Evolutionary conservation across 2,888 invertebrate species (phyloP), one percentile per base, ranked within the genome.

Genomic region (Mesorhabditis belari): DNA sequence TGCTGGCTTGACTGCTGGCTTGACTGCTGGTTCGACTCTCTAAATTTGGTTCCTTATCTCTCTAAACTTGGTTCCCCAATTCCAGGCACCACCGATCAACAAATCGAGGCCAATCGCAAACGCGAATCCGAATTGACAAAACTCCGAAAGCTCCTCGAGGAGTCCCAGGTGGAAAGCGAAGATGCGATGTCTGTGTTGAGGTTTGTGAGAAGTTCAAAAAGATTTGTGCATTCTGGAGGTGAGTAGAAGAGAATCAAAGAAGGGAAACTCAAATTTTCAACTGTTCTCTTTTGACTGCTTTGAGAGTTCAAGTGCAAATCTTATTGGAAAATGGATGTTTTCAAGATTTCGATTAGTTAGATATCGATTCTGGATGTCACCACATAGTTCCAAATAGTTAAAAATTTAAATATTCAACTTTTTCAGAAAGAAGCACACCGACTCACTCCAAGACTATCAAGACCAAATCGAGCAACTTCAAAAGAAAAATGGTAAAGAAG

Each of bases 61-160:
- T n/a, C n/a, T n/a, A n/a, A n/a, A n/a, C n/a, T n/a, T n/a, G n/a
- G n/a, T n/a, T n/a, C n/a, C n/a, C n/a, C 23, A 29, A 51, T 49
- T 23, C 52, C 12, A n/a, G 19, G 2, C 21, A 5, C 26, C 4
- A 19, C n/a, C 44, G 12, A 2, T 58, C 83, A 85, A 73, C 84
- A 96, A 95, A 90, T 91, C 85, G 95, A 96, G 87, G 90, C 94
- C 85, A 94, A 92, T 87, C 92, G 92, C 85, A 95, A 95, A 86
- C 90, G 96, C 80, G 96, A 98, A 85, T 88, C 88, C 80, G 96
- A 98, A 86, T 86, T 98, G 83, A 85, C 88, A 82, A 98, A 96
- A 86, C 87, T 96, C 82, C 89, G 95, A 83, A 96, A 95, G 87
- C 87, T 98, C 82, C 87, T 98, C 83, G 96, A 98, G 86, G 93